These are phyloP conservation scores for Rhinogobius similis DNA, from an alignment of 2,113 vertebrate genomes.

Conservation along the genomic window DNA sequence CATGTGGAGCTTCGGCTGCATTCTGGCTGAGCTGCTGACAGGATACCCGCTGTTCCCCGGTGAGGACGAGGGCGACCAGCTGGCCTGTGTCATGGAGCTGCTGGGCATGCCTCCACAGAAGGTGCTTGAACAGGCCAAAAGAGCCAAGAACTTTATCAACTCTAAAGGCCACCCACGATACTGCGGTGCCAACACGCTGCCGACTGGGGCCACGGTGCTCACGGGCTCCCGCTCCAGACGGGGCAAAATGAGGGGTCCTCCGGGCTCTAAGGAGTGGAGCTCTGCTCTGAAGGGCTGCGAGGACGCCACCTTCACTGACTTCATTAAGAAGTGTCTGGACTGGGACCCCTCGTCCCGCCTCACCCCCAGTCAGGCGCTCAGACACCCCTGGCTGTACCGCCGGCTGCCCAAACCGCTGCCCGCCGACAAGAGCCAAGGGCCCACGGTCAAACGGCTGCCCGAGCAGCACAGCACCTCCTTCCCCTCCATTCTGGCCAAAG, in stretches of 20 bases:
- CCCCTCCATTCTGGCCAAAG: conserved; percentile 85
- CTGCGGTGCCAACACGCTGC: conserved; percentile 85
- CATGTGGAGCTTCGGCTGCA: conserved; percentile 99
- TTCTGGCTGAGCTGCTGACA: conserved; percentile 92
- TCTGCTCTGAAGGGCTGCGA: conserved; percentile 91
- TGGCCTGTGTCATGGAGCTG: conserved; percentile 97
- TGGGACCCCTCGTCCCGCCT: conserved; percentile 92
- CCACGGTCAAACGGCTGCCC: conserved; percentile 77
- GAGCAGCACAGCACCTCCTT: conserved; percentile 87
- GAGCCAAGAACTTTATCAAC: conserved; percentile 96
- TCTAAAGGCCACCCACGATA: conserved; percentile 97
- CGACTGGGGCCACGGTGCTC: conserved; percentile 86
- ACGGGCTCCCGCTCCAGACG: conserved; percentile 87
- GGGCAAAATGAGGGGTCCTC: conserved; percentile 91
- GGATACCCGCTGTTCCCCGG: conserved; percentile 96
- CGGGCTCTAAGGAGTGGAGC: conserved; percentile 91
- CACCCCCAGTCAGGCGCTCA: conserved; percentile 90
- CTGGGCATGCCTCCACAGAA: conserved; percentile 92
- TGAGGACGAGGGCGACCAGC: conserved; percentile 96
- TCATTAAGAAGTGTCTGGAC: conserved; percentile 94
- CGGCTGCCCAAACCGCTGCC: conserved; percentile 81
- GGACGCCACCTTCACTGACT: conserved; percentile 91
- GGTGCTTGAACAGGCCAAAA: conserved; percentile 92
- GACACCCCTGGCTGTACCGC: conserved; percentile 94
- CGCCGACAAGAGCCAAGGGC: conserved; percentile 78